phyloP scores from a whole-genome alignment of 2,888 invertebrate genomes.

The Epinotia ramella region DNA sequence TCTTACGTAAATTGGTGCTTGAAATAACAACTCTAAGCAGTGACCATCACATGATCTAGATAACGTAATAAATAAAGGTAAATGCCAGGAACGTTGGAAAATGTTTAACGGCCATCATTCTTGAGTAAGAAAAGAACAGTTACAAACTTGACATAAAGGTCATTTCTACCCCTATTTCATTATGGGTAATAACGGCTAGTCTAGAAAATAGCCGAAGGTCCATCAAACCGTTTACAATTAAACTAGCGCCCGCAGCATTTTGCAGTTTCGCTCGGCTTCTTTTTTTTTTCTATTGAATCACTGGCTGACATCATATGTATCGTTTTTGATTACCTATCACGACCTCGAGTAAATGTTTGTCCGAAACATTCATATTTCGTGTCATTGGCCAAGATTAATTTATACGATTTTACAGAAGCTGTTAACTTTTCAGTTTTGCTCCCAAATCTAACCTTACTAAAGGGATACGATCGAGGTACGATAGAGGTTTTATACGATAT shows the following conservation, averaged over 20 bases:
- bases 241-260: not conserved
- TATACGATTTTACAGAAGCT: not conserved
- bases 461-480: not conserved
- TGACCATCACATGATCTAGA: not conserved
- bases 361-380: not conserved
- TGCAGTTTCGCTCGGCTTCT: not conserved
- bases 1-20: too few species aligned
- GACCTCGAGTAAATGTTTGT: not conserved
- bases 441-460: not conserved
- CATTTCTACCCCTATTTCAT: slow-evolving; percentile 33
- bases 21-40: not conserved
- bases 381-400: not conserved
- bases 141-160: slow-evolving; percentile 27
- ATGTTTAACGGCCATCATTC: slow-evolving; percentile 27
- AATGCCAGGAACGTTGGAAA: slow-evolving; percentile 18
- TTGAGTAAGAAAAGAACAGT: slow-evolving; percentile 5
- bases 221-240: slow-evolving; percentile 32
- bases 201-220: slow-evolving; percentile 31
- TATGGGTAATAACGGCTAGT: slow-evolving; percentile 30
- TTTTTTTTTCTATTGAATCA: not conserved
- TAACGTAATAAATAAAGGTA: not conserved
- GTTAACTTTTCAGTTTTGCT: not conserved
- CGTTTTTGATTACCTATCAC: not conserved
- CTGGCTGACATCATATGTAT: not conserved
- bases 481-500: too few species aligned